These are phyloP conservation scores for Coilia nasus DNA, from an alignment of 2,797 vertebrate genomes.

Conservation along the genomic window DNA sequence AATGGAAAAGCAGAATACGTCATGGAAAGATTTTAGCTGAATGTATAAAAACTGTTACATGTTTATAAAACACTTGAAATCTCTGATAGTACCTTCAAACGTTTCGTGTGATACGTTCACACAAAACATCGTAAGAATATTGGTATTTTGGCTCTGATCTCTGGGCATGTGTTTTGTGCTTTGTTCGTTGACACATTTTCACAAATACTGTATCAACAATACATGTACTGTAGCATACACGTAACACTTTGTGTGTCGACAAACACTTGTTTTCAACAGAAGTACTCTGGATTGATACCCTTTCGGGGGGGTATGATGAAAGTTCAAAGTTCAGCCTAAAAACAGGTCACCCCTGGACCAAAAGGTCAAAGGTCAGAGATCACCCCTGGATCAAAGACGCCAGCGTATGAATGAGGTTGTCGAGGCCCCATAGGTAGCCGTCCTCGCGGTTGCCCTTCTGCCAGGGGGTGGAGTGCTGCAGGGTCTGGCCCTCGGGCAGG, in stretches of 20 bases:
- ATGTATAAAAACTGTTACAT: too few species aligned
- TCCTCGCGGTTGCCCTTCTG: slow-evolving; percentile 96
- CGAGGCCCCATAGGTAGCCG: slow-evolving; percentile 93
- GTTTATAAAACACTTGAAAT: too few species aligned
- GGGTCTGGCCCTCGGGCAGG: slow-evolving; percentile 84
- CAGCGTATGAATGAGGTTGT: slow-evolving; percentile 85
- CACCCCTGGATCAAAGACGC: slow-evolving; percentile 54
- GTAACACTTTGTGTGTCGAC: background rate
- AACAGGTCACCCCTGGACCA: slow-evolving; percentile 22
- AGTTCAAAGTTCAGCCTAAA: slow-evolving; percentile 21
- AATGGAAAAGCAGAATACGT: too few species aligned
- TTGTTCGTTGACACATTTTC: slow-evolving; percentile 8
- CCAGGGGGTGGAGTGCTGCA: slow-evolving; percentile 89
- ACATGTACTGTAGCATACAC: background rate
- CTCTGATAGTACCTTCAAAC: too few species aligned
- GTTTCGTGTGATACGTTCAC: background rate
- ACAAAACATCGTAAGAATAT: background rate
- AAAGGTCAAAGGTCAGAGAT: slow-evolving; percentile 35
- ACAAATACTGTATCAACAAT: background rate
- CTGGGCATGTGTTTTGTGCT: background rate
- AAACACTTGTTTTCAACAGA: background rate
- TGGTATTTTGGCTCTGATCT: background rate
- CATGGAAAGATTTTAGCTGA: too few species aligned
- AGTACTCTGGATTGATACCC: too few species aligned
- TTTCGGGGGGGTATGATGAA: background rate